Evolutionary conservation across 2,888 invertebrate genomes (phyloP).

Genomic region (Malthinus seriepunctatus): DNA sequence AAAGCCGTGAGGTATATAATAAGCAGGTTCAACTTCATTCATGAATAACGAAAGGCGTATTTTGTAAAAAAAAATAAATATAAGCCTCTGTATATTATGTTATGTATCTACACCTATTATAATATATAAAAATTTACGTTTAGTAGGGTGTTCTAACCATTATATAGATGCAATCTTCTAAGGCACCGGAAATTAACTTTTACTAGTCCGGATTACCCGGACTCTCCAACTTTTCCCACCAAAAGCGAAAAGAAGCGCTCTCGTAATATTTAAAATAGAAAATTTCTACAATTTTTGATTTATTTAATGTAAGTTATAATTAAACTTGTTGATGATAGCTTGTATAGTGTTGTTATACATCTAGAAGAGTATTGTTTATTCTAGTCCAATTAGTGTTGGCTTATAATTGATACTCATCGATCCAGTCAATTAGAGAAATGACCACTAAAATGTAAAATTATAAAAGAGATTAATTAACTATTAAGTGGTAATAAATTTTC

Average conservation of each 20-base stretch:
- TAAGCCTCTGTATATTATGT: neutral
- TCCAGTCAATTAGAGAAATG: constrained; percentile 3
- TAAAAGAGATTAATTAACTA: neutral
- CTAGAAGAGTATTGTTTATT: neutral
- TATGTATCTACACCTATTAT: no score
- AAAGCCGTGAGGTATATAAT: constrained; percentile 19
- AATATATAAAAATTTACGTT: neutral
- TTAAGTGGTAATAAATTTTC: no score
- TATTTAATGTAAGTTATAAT: no score
- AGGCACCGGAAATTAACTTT: constrained; percentile 30
- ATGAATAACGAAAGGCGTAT: constrained; percentile 27
- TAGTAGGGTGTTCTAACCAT: constrained; percentile 17
- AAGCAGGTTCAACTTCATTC: constrained; percentile 31
- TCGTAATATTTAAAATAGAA: neutral
- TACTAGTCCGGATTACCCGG: constrained; percentile 17
- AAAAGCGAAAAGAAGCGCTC: neutral
- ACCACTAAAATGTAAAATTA: constrained; percentile 2
- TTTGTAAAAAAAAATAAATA: neutral
- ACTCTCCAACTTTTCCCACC: neutral
- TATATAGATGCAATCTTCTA: constrained; percentile 20
- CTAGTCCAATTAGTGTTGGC: neutral
- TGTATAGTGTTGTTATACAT: no score
- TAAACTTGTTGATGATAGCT: no score
- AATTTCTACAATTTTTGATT: no score
- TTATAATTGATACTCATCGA: constrained; percentile 1